These are phyloP conservation scores for Lottia gigantea DNA, from an alignment of 2,888 invertebrate species.

Conservation along the genomic window DNA sequence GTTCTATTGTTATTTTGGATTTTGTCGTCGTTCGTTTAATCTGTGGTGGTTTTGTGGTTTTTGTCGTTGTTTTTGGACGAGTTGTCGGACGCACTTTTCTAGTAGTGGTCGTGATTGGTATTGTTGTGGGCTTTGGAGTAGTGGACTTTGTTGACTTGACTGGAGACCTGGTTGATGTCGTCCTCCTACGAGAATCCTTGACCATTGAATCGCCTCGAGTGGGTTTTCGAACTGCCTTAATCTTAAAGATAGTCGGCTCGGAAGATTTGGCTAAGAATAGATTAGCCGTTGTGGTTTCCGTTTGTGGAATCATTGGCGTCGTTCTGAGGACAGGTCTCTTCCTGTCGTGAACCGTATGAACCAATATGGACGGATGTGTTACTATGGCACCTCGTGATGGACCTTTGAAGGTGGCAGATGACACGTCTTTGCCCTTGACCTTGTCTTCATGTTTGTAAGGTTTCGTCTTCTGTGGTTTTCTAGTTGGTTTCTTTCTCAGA, in stretches of 20 bases:
- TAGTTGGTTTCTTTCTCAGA: not conserved
- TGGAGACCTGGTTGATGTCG: not conserved
- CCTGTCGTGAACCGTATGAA: not conserved
- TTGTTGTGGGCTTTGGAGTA: slow-evolving; percentile 8
- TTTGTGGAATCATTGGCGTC: not conserved
- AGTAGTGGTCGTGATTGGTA: not conserved
- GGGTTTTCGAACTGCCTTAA: not conserved
- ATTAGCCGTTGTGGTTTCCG: not conserved
- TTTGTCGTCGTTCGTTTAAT: slow-evolving; percentile 10
- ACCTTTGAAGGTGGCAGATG: not conserved
- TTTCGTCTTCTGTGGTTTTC: not conserved
- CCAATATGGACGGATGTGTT: not conserved
- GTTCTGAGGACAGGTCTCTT: not conserved
- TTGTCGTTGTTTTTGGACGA: not conserved
- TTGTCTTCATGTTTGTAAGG: not conserved
- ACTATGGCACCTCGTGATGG: not conserved
- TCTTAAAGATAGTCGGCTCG: no score
- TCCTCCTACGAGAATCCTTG: not conserved
- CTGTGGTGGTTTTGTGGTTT: not conserved
- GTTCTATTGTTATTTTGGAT: not conserved
- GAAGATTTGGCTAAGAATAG: no score
- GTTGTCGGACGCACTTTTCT: not conserved
- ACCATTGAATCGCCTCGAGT: not conserved
- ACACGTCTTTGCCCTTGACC: not conserved
- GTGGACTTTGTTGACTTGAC: slow-evolving; percentile 15